Percentiles rank a stretch among this genome's conserved stretches.
Conservation (phyloP, 2,797 vertebrate genomes). For the Silurus lanzhouensis region DNA sequence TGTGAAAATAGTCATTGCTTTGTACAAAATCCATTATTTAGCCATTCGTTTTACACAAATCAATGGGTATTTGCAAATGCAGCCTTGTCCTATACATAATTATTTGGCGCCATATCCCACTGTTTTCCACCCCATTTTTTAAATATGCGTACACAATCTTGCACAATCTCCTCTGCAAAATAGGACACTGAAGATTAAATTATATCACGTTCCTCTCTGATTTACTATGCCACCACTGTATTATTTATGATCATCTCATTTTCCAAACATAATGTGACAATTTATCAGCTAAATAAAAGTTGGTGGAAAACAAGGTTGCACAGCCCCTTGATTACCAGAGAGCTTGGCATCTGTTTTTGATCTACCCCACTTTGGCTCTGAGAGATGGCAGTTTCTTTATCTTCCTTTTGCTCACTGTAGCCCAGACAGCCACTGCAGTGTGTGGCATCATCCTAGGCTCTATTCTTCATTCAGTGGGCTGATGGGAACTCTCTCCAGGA, state of each 20-base stretch:
- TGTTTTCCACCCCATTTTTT: conserved; percentile 3
- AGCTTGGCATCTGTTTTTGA: conserved; percentile 48
- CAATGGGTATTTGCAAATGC: not conserved
- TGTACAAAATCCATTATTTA: not conserved
- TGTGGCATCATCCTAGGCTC: conserved; percentile 69
- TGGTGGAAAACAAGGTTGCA: conserved; percentile 33
- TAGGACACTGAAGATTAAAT: conserved; percentile 36
- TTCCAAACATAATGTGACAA: conserved; percentile 41
- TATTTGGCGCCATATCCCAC: not conserved
- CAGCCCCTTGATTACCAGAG: conserved; percentile 50
- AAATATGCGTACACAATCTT: not conserved
- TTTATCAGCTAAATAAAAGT: conserved; percentile 52
- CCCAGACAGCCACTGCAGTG: conserved; percentile 74
- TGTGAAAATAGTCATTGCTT: not conserved
- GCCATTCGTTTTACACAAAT: not conserved
- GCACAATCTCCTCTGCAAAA: not conserved
- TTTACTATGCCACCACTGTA: conserved; percentile 39
- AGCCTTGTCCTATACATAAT: not conserved
- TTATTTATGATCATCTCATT: conserved; percentile 44
- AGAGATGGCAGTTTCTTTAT: conserved; percentile 40
- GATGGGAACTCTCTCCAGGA: conserved; percentile 76
- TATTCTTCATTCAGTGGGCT: conserved; percentile 79
- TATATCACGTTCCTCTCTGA: conserved; percentile 34
- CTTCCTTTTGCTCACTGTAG: conserved; percentile 50
- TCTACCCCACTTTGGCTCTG: conserved; percentile 39